These are phyloP conservation scores for Lepidocolaptes lacrymiger DNA, from an alignment of 2,797 vertebrate species.

Conservation along the genomic window DNA sequence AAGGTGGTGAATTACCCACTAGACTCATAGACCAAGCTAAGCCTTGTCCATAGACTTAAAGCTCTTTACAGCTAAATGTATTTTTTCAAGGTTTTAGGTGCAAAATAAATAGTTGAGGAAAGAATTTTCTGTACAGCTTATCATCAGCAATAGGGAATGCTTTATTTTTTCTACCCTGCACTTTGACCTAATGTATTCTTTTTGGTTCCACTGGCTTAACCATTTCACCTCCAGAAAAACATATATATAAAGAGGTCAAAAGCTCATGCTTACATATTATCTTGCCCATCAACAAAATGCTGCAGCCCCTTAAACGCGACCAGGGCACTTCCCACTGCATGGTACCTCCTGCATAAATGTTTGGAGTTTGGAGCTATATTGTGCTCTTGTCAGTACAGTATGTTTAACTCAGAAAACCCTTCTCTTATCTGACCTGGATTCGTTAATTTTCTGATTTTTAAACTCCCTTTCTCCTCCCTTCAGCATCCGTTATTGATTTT, in stretches of 20 bases:
- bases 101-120: constrained; percentile 14
- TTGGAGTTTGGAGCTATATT: not conserved
- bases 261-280: not conserved
- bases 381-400: not conserved
- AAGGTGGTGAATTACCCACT: not conserved
- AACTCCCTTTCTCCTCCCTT: not conserved
- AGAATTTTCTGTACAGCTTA: constrained; percentile 3
- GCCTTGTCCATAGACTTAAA: not conserved
- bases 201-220: not conserved
- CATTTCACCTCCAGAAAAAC: not conserved
- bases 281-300: not conserved
- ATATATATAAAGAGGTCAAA: not conserved
- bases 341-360: not conserved
- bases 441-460: not conserved
- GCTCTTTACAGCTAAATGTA: not conserved
- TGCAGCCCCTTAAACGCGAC: not conserved
- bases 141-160: not conserved
- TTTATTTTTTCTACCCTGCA: not conserved
- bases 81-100: not conserved
- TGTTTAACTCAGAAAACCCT: not conserved
- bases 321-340: fast-evolving
- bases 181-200: not conserved
- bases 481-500: not conserved
- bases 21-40: not conserved
- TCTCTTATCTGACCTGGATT: not conserved